Percentiles rank a stretch among this genome's conserved stretches.
These are phyloP conservation scores for Umimayanthus kanabou DNA, from an alignment of 92 coral and sea anemone genomes.

Conservation along the genomic window DNA sequence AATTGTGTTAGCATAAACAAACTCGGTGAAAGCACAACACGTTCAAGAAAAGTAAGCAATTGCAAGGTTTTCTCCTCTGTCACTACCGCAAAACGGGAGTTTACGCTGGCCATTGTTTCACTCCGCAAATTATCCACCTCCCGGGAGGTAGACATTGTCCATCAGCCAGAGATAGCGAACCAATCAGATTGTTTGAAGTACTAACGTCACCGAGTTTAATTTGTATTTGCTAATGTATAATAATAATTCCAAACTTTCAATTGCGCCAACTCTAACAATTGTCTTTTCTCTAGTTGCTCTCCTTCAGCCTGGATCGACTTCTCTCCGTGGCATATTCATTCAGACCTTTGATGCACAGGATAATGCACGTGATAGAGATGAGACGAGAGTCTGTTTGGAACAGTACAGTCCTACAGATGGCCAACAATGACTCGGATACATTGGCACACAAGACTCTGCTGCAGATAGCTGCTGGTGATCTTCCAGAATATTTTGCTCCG, in stretches of 20 bases:
- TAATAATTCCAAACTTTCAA: background rate
- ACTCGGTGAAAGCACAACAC: no score
- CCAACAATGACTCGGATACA: slow-evolving; percentile 14
- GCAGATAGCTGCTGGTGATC: slow-evolving; percentile 21
- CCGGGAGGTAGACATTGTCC: no score
- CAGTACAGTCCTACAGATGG: background rate
- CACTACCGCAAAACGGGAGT: no score
- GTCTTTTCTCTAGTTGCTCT: background rate
- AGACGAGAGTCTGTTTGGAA: background rate
- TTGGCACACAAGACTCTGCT: background rate
- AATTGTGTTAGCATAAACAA: no score
- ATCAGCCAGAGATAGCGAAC: no score
- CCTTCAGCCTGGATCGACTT: slow-evolving; percentile 8
- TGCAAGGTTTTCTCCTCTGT: no score
- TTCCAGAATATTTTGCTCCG: slow-evolving; percentile 23
- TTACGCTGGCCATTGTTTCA: no score
- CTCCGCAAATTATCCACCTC: no score
- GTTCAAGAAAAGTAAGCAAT: no score
- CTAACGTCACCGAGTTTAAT: no score
- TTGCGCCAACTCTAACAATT: background rate
- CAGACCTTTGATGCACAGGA: slow-evolving; percentile 19
- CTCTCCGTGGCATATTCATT: slow-evolving; percentile 1
- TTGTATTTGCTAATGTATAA: no score
- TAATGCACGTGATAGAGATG: background rate
- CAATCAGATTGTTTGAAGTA: no score